These are phyloP conservation scores for Orchesellides sinensis DNA, from an alignment of 2,888 invertebrate genomes.

Conservation along the genomic window DNA sequence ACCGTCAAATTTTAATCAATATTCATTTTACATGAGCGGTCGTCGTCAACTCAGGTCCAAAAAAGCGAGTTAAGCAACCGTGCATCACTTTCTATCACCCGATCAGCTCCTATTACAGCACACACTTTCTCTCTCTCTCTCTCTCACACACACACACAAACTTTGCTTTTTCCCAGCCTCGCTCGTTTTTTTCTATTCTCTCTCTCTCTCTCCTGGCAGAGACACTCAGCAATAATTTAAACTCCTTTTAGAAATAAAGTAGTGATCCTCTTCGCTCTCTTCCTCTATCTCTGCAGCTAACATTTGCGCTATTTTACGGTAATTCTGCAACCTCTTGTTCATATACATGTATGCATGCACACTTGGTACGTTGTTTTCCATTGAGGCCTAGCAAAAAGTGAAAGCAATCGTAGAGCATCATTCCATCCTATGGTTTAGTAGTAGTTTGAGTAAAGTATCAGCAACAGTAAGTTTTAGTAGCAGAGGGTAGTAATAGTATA, in stretches of 20 bases:
- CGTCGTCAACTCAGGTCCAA: conserved; percentile 12
- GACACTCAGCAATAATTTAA: conserved; percentile 55
- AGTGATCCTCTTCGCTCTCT: conserved; percentile 9
- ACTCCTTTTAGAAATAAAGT: conserved; percentile 41
- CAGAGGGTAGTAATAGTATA: neutral
- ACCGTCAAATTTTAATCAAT: conserved; percentile 59
- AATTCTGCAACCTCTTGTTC: conserved; percentile 36
- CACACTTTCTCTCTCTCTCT: neutral
- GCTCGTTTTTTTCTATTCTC: neutral
- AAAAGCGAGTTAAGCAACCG: conserved; percentile 2
- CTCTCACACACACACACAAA: neutral
- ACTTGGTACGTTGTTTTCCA: too few relatives aligned
- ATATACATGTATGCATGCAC: neutral
- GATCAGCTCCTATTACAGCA: conserved; percentile 12
- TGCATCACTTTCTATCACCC: neutral
- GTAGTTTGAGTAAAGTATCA: too few relatives aligned
- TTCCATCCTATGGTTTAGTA: too few relatives aligned
- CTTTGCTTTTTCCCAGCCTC: neutral
- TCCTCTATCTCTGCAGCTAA: conserved; percentile 10
- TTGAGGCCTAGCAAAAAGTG: too few relatives aligned
- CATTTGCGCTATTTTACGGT: conserved; percentile 37
- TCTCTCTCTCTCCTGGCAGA: conserved; percentile 5
- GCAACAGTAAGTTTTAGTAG: neutral
- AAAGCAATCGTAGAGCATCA: neutral
- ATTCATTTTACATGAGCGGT: conserved; percentile 47